Evolutionary conservation across 2,113 vertebrate species (phyloP), one percentile per base, ranked within the genome.

Genomic region (Xiphorhynchus elegans): DNA sequence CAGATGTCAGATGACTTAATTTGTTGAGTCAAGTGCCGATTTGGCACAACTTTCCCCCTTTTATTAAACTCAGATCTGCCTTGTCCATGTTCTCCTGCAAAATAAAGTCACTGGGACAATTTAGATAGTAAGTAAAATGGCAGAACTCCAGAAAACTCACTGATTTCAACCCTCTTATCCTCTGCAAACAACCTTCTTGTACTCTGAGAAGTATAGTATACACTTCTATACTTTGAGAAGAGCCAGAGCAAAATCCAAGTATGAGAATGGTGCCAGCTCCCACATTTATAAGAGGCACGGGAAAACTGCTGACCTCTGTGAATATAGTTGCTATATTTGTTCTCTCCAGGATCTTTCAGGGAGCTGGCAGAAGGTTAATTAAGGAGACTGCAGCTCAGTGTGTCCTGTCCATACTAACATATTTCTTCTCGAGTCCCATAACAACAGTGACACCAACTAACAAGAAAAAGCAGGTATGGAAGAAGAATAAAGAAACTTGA

Each of bases 71-170:
- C 44, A 76, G 49, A 69, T 82, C 53, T 96, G 40, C 46, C n/a
- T 87, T 10, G 26, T 50, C 84, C 62, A 35, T 74, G 53, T 89
- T 87, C 58, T 80, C 49, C 25, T 53, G 70, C 53, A 56, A 66
- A 62, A 89, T 69, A 85, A 88, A 94, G 64, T 90, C 52, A 87
- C 46, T 68, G 46, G 44, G 60, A 87, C 66, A 87, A 94, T 75
- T 93, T 53, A 75, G 44, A n/a, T 14, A 89, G 89, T 13, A 4
- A 94, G 33, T 20, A 75, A 93, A 56, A 79, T 87, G 73, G 93
- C 74, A 92, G 35, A 92, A 89, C 6, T 92, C 77, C 84, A 97
- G 78, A 69, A 94, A 87, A 87, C 5, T 55, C 69, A 58, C 10
- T 39, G 17, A 76, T 79, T 82, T 94, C 66, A 76, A 66, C 26